Percentiles rank a stretch among this genome's conserved stretches.
phyloP scores from a whole-genome alignment of 2,888 invertebrate genomes.

The Miltochrista miniata region DNA sequence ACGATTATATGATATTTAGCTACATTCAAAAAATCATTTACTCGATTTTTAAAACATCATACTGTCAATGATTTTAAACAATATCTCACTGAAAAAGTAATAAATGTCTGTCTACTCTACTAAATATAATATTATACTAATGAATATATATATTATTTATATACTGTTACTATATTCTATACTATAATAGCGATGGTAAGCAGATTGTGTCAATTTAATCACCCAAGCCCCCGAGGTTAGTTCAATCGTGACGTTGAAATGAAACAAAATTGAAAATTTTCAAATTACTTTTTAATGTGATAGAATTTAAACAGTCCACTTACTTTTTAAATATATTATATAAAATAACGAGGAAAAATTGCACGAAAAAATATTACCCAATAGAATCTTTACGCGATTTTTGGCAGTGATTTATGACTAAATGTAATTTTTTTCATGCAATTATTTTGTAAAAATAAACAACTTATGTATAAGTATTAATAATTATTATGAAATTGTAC shows the following conservation, averaged over 20 bases:
- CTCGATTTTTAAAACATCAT: too few relatives aligned
- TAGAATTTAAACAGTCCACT: constrained; percentile 79
- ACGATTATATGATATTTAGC: too few relatives aligned
- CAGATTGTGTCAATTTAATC: constrained; percentile 78
- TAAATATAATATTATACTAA: neutral
- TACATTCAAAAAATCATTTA: too few relatives aligned
- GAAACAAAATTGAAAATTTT: constrained; percentile 56
- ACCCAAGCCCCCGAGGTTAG: constrained; percentile 49
- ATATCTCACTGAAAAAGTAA: too few relatives aligned
- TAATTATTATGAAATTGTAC: constrained; percentile 52
- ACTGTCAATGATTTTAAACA: too few relatives aligned
- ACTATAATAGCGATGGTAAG: constrained; percentile 53
- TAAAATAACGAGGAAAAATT: constrained; percentile 31
- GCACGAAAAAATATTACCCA: constrained; percentile 33
- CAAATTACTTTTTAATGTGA: constrained; percentile 69
- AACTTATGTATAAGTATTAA: constrained; percentile 29
- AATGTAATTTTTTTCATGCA: constrained; percentile 35
- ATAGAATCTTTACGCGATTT: constrained; percentile 20
- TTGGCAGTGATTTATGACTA: constrained; percentile 32
- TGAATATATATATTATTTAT: neutral
- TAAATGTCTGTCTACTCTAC: too few relatives aligned
- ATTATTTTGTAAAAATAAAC: constrained; percentile 21
- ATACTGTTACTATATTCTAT: constrained; percentile 27
- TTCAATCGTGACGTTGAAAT: constrained; percentile 50
- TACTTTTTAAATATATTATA: constrained; percentile 58